A percentile compares a stretch with the other conserved stretches of the same genome.
Evolutionary conservation across 2,113 vertebrate species (phyloP).

Genomic region (Picathartes gymnocephalus): DNA sequence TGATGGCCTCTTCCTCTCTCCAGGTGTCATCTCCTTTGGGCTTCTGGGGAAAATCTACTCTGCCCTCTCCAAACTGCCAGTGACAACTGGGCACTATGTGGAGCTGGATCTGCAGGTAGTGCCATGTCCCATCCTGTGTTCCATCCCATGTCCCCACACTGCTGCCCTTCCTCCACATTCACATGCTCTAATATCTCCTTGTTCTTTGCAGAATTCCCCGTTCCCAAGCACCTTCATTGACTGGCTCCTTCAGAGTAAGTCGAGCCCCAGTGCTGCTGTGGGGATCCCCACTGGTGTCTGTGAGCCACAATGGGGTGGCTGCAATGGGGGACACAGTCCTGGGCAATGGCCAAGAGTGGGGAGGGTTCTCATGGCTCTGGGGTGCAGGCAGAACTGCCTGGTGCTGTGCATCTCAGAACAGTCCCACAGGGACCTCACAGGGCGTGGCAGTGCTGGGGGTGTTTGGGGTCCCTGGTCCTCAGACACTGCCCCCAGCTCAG

Average conservation of each 20-base stretch:
- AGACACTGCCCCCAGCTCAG: neutral
- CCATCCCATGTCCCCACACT: rapidly evolving
- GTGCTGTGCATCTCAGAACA: too few relatives aligned
- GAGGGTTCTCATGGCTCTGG: neutral
- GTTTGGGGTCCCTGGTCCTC: neutral
- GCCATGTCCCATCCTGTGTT: neutral
- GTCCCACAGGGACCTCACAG: neutral
- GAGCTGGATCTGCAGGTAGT: conserved; percentile 48
- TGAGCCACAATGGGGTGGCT: neutral
- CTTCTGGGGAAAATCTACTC: conserved; percentile 7
- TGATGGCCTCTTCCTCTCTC: neutral
- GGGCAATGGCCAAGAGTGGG: neutral
- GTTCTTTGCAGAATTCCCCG: neutral
- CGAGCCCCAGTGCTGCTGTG: rapidly evolving
- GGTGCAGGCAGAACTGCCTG: neutral
- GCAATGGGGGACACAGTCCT: neutral
- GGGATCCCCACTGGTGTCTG: neutral
- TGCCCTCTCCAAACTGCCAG: neutral
- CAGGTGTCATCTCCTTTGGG: neutral
- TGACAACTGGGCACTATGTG: rapidly evolving
- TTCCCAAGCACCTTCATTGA: conserved; percentile 38
- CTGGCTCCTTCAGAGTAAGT: conserved; percentile 54
- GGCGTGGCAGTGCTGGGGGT: neutral
- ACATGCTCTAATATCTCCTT: rapidly evolving
- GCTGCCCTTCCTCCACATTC: neutral